These are phyloP conservation scores for Periophthalmodon schlosseri DNA, from an alignment of 2,113 vertebrate genomes.

Conservation along the genomic window DNA sequence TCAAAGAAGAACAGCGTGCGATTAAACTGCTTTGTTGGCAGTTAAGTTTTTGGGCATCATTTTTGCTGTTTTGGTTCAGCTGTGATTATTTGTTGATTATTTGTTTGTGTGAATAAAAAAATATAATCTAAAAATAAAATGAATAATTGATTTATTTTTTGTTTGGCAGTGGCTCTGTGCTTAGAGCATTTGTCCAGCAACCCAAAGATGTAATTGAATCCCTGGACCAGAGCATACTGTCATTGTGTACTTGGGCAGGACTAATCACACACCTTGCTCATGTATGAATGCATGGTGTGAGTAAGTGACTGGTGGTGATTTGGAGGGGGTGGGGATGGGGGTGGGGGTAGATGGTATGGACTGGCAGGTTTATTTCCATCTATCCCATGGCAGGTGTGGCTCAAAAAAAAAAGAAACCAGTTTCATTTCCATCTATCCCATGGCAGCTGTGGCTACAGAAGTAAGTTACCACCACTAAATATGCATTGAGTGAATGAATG, in stretches of 20 bases:
- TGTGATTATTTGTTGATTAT: no score
- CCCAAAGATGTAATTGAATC: no score
- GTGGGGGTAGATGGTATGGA: background rate
- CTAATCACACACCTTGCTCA: background rate
- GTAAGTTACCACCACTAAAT: background rate
- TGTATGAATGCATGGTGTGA: background rate
- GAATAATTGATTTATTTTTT: no score
- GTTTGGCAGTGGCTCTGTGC: no score
- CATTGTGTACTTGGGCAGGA: background rate
- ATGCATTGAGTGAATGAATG: no score
- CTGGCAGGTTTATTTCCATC: background rate
- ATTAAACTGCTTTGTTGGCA: slow-evolving; percentile 16
- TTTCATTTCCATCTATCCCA: background rate
- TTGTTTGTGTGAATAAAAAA: no score
- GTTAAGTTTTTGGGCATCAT: slow-evolving; percentile 9
- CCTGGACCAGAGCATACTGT: no score
- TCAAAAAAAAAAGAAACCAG: no score
- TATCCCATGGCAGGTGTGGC: background rate
- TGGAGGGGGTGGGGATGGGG: no score
- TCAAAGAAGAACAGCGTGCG: slow-evolving; percentile 10
- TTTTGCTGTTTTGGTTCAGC: background rate
- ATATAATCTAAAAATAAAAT: no score
- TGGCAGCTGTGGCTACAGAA: background rate
- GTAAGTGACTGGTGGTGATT: background rate
- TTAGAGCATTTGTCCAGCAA: no score